phyloP scores from a whole-genome alignment of 2,888 invertebrate species.

The Siphlonurus alternatus region DNA sequence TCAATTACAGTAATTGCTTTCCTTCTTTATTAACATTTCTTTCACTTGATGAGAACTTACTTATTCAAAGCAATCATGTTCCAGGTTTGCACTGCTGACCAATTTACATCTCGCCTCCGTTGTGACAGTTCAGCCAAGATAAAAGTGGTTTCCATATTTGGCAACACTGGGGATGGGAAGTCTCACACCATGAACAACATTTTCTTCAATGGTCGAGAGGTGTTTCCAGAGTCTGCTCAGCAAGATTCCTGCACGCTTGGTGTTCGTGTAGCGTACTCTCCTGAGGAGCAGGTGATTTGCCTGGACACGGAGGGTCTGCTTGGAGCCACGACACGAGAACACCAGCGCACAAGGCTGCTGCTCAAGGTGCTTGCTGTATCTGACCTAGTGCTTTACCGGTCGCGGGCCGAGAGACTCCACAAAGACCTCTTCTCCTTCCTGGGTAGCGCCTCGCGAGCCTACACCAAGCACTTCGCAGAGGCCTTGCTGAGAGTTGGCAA shows the following conservation, averaged over 20 bases:
- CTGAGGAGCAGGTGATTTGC: constrained; percentile 43
- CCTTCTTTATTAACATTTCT: too few species aligned
- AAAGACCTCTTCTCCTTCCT: constrained; percentile 61
- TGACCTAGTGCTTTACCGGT: constrained; percentile 61
- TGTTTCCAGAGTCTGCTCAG: constrained; percentile 46
- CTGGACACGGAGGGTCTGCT: constrained; percentile 68
- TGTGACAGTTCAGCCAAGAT: constrained; percentile 37
- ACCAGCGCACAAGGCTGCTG: constrained; percentile 47
- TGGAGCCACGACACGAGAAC: constrained; percentile 39
- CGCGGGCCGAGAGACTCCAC: constrained; percentile 54
- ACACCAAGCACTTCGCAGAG: constrained; percentile 49
- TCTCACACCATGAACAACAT: constrained; percentile 60
- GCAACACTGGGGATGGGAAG: constrained; percentile 71
- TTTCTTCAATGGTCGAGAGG: constrained; percentile 43
- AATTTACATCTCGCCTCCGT: constrained; percentile 32
- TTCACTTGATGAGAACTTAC: too few species aligned
- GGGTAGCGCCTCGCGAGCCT: constrained; percentile 57
- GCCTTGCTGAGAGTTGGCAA: constrained; percentile 30
- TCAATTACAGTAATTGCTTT: too few species aligned
- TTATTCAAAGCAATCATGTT: too few species aligned
- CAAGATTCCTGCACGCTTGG: constrained; percentile 58
- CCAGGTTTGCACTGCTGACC: constrained; percentile 30
- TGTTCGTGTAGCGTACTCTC: constrained; percentile 59
- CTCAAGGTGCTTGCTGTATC: constrained; percentile 67
- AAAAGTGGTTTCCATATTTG: constrained; percentile 69